These are phyloP conservation scores for Polypterus bichir DNA, from an alignment of 2,113 vertebrate species.

Conservation along the genomic window DNA sequence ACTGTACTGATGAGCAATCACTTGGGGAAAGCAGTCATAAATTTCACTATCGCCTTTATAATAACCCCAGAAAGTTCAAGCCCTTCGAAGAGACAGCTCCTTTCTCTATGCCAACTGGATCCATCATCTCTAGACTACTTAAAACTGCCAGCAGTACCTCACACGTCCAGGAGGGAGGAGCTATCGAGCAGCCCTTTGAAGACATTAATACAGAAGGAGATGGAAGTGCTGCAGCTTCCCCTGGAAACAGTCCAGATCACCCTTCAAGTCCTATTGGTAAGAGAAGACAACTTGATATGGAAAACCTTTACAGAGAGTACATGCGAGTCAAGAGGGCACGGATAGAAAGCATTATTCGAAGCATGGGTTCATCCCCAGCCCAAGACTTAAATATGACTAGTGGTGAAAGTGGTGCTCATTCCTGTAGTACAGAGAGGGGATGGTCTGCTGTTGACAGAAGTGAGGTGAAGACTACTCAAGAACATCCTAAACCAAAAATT, in stretches of 20 bases:
- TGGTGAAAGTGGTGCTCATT: conserved; percentile 16
- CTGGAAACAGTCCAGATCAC: conserved; percentile 5
- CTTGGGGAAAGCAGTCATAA: conserved; percentile 29
- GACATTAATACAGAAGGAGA: conserved; percentile 14
- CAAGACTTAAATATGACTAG: not conserved
- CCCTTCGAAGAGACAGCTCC: conserved; percentile 25
- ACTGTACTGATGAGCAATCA: conserved; percentile 7
- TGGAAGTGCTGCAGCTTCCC: conserved; percentile 17
- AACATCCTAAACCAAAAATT: conserved; percentile 23
- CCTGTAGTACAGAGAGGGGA: conserved; percentile 7
- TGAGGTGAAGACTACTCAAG: conserved; percentile 5
- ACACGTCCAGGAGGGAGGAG: conserved; percentile 14
- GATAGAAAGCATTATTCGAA: conserved; percentile 21
- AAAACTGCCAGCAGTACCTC: conserved; percentile 36
- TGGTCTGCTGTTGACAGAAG: conserved; percentile 6
- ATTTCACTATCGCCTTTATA: conserved; percentile 31
- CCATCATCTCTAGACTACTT: conserved; percentile 47
- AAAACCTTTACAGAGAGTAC: conserved; percentile 37
- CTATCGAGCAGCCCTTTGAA: conserved; percentile 22
- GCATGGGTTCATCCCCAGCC: not conserved
- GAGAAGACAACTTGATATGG: conserved; percentile 23
- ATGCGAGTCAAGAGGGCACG: conserved; percentile 43
- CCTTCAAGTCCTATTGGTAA: conserved; percentile 15
- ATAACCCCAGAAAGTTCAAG: conserved; percentile 29
- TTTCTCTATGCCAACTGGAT: conserved; percentile 29